These are phyloP conservation scores for Acanthosepion pharaonis DNA, from an alignment of 2,888 invertebrate species.

Conservation along the genomic window DNA sequence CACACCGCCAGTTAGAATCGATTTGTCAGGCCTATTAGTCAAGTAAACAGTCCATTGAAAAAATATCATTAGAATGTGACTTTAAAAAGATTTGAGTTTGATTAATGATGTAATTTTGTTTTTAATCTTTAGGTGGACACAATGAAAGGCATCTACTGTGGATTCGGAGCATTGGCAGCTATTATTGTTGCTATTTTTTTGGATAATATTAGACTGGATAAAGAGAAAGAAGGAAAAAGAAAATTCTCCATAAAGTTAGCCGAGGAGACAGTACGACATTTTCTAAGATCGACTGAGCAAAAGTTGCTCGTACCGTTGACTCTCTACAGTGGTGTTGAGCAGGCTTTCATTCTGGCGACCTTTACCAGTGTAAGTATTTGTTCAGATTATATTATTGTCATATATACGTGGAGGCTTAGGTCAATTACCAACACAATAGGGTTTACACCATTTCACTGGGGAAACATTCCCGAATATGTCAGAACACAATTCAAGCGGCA, in stretches of 20 bases:
- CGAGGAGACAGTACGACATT: constrained; percentile 86
- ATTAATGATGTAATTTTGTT: constrained; percentile 36
- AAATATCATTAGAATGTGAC: too few relatives aligned
- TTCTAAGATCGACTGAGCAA: constrained; percentile 89
- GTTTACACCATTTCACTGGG: too few relatives aligned
- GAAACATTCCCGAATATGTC: too few relatives aligned
- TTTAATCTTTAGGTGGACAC: constrained; percentile 83
- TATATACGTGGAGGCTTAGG: too few relatives aligned
- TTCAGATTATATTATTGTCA: not conserved
- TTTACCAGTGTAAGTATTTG: constrained; percentile 76
- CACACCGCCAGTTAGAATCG: too few relatives aligned
- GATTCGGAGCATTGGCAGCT: constrained; percentile 89
- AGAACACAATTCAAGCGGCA: too few relatives aligned
- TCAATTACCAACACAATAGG: too few relatives aligned
- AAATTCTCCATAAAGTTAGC: constrained; percentile 59
- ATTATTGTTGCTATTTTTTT: constrained; percentile 89
- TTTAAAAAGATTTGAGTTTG: too few relatives aligned
- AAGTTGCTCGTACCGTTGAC: constrained; percentile 95
- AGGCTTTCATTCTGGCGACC: constrained; percentile 92
- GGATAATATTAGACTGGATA: constrained; percentile 78
- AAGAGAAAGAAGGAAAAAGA: constrained; percentile 54
- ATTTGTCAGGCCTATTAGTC: too few relatives aligned
- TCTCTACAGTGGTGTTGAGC: constrained; percentile 97
- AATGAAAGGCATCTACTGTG: constrained; percentile 90
- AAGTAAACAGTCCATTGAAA: too few relatives aligned